phyloP scores from a whole-genome alignment of 2,888 invertebrate species.

The Mystacides longicornis region DNA sequence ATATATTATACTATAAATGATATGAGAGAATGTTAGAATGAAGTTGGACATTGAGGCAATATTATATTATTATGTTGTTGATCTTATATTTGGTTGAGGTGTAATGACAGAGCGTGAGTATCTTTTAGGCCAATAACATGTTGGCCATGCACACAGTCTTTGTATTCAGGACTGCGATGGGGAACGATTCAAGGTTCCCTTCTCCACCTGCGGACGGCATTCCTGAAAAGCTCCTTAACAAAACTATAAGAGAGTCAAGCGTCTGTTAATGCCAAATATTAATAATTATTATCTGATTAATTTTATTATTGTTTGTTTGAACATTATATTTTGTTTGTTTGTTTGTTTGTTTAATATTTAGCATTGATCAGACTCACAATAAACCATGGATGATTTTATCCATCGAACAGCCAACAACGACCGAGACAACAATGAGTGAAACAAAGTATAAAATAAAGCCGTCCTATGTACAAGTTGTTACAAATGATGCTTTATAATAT shows the following conservation, averaged over 20 bases:
- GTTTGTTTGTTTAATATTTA: no score
- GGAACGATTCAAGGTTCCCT: conserved; percentile 26
- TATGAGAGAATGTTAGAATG: not conserved
- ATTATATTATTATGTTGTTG: not conserved
- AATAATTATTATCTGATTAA: not conserved
- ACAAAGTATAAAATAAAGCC: conserved; percentile 20
- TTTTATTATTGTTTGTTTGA: not conserved
- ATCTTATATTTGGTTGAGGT: conserved; percentile 10
- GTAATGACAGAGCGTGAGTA: conserved; percentile 20
- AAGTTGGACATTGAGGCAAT: not conserved
- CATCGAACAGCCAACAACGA: conserved; percentile 25
- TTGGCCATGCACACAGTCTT: conserved; percentile 53
- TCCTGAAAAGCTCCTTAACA: conserved; percentile 26
- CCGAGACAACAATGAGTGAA: conserved; percentile 33
- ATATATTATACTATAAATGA: not conserved
- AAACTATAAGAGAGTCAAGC: conserved; percentile 14
- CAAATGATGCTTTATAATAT: no score
- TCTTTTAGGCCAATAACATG: conserved; percentile 26
- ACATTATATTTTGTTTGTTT: not conserved
- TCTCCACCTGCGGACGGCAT: conserved; percentile 24
- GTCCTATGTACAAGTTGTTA: conserved; percentile 26
- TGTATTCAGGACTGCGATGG: conserved; percentile 50
- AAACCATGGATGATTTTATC: conserved; percentile 12
- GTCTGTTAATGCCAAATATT: conserved; percentile 17
- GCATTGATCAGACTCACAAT: no score